phyloP scores from a whole-genome alignment of 1,140 invertebrate genomes.

The Gonatopus flavifemur region DNA sequence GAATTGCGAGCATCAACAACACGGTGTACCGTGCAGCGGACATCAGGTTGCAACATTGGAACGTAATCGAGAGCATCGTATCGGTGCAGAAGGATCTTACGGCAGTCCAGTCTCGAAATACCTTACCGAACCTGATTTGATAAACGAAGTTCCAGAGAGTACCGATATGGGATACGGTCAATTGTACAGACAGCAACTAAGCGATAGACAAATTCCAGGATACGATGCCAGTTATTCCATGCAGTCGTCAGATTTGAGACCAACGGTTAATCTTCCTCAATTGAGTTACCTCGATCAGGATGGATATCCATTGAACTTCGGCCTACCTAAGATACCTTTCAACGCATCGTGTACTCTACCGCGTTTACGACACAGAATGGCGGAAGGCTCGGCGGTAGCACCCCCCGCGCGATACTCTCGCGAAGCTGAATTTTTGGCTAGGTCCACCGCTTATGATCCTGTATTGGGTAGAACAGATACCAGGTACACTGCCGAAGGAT shows the following conservation, averaged over 20 bases:
- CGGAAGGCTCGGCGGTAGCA: constrained; percentile 60
- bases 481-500: constrained; percentile 77
- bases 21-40: too few species aligned
- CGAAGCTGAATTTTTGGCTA: constrained; percentile 69
- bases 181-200: constrained; percentile 31
- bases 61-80: constrained; percentile 29
- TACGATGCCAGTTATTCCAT: constrained; percentile 42
- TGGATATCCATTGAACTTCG: constrained; percentile 78
- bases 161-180: constrained; percentile 33
- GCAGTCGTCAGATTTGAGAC: constrained; percentile 33
- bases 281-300: constrained; percentile 66
- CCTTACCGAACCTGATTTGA: constrained; percentile 50
- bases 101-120: constrained; percentile 42
- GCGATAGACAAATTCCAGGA: constrained; percentile 32
- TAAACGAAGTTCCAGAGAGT: constrained; percentile 47
- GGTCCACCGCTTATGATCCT: constrained; percentile 52
- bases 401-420: constrained; percentile 65
- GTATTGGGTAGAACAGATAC: constrained; percentile 58
- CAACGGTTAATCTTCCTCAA: constrained; percentile 28
- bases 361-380: constrained; percentile 47
- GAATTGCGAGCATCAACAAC: constrained; percentile 31
- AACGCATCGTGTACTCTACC: constrained; percentile 59
- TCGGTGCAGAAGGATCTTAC: constrained; percentile 25
- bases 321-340: constrained; percentile 68
- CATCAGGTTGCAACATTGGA: constrained; percentile 38